A percentile compares a stretch with the other conserved stretches of the same genome.
Evolutionary conservation across 2,113 vertebrate species (phyloP).

Genomic region (Anhinga rufa): DNA sequence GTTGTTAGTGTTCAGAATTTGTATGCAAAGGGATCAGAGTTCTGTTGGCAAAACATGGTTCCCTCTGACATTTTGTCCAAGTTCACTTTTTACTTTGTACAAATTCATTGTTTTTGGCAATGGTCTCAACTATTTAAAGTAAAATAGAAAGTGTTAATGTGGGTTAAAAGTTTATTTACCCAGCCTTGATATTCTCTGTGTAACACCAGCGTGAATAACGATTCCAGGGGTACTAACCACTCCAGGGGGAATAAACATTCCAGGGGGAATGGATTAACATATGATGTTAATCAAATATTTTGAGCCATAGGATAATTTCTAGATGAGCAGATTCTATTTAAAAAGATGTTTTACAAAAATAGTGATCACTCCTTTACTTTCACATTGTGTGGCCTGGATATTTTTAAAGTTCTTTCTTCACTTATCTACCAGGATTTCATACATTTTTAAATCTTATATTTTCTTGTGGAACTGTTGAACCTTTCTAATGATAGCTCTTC

Average conservation of each 20-base stretch:
- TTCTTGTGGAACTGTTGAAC: background rate
- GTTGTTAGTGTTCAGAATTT: background rate
- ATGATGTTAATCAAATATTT: background rate
- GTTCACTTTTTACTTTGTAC: background rate
- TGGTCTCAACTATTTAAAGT: background rate
- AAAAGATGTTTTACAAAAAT: background rate
- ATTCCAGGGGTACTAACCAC: no score
- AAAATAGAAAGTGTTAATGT: background rate
- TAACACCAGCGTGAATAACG: no score
- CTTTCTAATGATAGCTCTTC: background rate
- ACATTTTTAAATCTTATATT: background rate
- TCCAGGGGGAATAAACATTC: background rate
- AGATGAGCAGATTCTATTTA: background rate
- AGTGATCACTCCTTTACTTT: background rate
- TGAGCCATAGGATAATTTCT: background rate
- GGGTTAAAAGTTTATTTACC: background rate
- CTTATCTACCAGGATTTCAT: background rate
- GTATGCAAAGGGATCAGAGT: background rate
- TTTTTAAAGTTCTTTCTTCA: background rate
- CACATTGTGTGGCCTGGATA: background rate
- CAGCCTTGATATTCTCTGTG: background rate
- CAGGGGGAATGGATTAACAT: background rate
- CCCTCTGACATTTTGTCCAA: background rate
- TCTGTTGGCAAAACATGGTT: background rate
- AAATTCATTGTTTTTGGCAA: background rate